phyloP scores from a whole-genome alignment of 2,888 invertebrate genomes.

The Aphidius colemani region DNA sequence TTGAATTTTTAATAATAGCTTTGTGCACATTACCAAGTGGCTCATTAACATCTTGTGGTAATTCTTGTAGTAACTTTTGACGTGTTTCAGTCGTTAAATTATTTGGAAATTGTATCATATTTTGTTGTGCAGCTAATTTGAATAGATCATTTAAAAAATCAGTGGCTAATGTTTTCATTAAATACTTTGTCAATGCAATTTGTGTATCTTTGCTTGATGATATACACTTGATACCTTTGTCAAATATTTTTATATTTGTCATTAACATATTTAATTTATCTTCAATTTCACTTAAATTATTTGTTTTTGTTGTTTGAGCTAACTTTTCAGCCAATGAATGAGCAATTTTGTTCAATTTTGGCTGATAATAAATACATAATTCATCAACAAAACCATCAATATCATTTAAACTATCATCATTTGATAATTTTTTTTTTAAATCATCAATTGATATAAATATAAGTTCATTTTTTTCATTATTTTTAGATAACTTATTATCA shows the following conservation, averaged over 20 bases:
- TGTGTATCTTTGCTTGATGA: slow-evolving; percentile 68
- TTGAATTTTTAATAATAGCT: slow-evolving; percentile 69
- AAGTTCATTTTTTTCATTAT: slow-evolving; percentile 62
- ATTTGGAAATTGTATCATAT: slow-evolving; percentile 63
- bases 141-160: slow-evolving; percentile 82
- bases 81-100: slow-evolving; percentile 68
- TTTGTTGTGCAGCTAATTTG: slow-evolving; percentile 76
- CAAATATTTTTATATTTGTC: slow-evolving; percentile 77
- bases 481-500: slow-evolving; percentile 63
- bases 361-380: slow-evolving; percentile 73
- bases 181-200: slow-evolving; percentile 75
- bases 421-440: slow-evolving; percentile 68
- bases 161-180: slow-evolving; percentile 81
- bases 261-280: slow-evolving; percentile 80
- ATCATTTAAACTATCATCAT: slow-evolving; percentile 64
- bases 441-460: slow-evolving; percentile 72
- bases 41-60: slow-evolving; percentile 70
- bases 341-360: slow-evolving; percentile 73
- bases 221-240: slow-evolving; percentile 72
- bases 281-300: slow-evolving; percentile 61
- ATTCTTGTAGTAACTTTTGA: slow-evolving; percentile 72
- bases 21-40: slow-evolving; percentile 72
- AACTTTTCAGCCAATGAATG: slow-evolving; percentile 73
- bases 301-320: slow-evolving; percentile 68
- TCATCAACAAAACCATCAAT: slow-evolving; percentile 74